phyloP scores from a whole-genome alignment of 2,888 invertebrate genomes.

The Herminia tarsipennalis region DNA sequence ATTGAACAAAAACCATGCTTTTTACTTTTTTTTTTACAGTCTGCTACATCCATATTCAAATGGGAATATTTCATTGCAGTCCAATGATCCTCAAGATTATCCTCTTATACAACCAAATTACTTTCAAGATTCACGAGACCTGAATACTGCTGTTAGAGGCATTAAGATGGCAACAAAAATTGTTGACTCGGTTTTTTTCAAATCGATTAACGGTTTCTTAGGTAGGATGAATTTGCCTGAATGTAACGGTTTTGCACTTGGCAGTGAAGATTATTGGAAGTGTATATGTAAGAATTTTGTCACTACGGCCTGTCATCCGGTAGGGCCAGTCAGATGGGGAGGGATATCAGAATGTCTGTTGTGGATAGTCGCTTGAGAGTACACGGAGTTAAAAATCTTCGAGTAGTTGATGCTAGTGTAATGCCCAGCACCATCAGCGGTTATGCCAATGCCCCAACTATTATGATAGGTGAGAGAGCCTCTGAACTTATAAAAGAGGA shows the following conservation, averaged over 20 bases:
- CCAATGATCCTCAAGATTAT: conserved; percentile 12
- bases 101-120: conserved; percentile 19
- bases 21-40: conserved; percentile 5
- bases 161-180: conserved; percentile 12
- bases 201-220: conserved; percentile 14
- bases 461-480: conserved; percentile 93
- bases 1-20: conserved; percentile 8
- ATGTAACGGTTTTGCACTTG: conserved; percentile 20
- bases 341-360: conserved; percentile 43
- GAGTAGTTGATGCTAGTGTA: conserved; percentile 90
- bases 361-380: conserved; percentile 86
- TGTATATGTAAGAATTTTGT: conserved; percentile 70
- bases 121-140: conserved; percentile 14
- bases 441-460: conserved; percentile 91
- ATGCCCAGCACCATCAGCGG: conserved; percentile 91
- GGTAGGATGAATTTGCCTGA: conserved; percentile 12
- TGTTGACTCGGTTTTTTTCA: conserved; percentile 8
- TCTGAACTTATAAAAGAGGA: conserved; percentile 88
- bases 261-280: conserved; percentile 45
- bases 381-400: conserved; percentile 86
- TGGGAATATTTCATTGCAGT: conserved; percentile 14
- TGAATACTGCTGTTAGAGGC: conserved; percentile 7
- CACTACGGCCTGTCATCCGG: conserved; percentile 87
- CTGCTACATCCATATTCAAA: conserved; percentile 19
- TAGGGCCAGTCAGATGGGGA: conserved; percentile 87